Base-by-base conservation (phyloP, 2,113 vertebrate species). In the Gymnarchus niloticus region DNA sequence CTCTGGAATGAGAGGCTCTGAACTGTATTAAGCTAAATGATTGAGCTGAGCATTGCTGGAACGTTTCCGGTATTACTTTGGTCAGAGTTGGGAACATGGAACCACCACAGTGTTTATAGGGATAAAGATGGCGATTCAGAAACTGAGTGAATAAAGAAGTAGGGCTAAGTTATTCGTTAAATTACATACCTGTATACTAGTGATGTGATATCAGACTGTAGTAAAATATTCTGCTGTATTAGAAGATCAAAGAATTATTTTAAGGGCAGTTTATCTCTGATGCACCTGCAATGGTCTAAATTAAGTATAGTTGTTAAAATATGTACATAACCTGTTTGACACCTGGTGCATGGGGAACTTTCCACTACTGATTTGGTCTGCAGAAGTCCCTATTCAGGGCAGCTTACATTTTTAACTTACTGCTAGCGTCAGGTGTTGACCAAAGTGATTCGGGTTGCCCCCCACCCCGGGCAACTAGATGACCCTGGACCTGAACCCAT, bases 351-450 rank as follows among this genome's bases (percentile, higher is more conserved):
- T 81, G 46, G 49, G 80, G 80, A 23, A 81, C 54, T 54, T 82
- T 54, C 51, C 14, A 19, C 56, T 57, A 54, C 3, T 83, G 23
- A 83, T 57, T 57, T 83, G 56, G 52, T 57, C 54, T 83, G 25
- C 54, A 44, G 21, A 54, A 41, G 54, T 33, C 37, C 37, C 19
- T 83, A 57, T 83, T 83, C 82, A 83, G 82, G 56, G 82, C 82
- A 59, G 25, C 80, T 33, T 83, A 57, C 28, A 44, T 83, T 83
- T 56, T 83, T 73, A 37, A 83, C 54, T 37, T 37, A 83, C 37
- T 57, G 37, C 17, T 44, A 59, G 25, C 23, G 33, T 4, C 25
- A 12, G 14, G 52, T 83, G 49, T 57, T 83, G 57, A 83, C 37
- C 54, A 54, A 44, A 56, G 37, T 37, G 59, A 83, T 57, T 8